Evolutionary conservation across 30 jellyfish, hydroid and myxozoan genomes (phyloP).

Genomic region (Cassiopea andromeda): DNA sequence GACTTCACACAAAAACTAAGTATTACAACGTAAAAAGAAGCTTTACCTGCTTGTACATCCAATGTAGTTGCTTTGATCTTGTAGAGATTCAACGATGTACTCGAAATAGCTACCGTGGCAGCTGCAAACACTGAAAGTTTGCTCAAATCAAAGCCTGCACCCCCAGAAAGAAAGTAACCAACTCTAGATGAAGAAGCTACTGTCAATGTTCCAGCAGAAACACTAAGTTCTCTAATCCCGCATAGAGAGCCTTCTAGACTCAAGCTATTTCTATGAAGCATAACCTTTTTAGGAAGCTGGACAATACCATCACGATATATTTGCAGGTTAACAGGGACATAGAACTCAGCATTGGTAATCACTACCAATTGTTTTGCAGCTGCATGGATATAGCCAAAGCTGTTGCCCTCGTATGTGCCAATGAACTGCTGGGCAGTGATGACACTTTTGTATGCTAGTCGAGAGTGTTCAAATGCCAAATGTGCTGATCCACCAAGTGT

Average conservation of each 20-base stretch:
- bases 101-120: conserved; percentile 23
- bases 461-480: conserved; percentile 50
- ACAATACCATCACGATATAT: conserved; percentile 46
- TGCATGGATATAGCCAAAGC: conserved; percentile 64
- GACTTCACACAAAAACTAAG: background rate
- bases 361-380: conserved; percentile 43
- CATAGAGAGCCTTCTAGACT: conserved; percentile 54
- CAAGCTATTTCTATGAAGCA: conserved; percentile 51
- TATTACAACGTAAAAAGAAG: background rate
- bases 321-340: conserved; percentile 67
- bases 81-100: conserved; percentile 11
- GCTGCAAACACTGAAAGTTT: conserved; percentile 41
- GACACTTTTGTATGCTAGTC: conserved; percentile 22
- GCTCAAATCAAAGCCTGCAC: conserved; percentile 24
- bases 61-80: conserved; percentile 18
- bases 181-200: conserved; percentile 27
- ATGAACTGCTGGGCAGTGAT: conserved; percentile 13
- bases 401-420: conserved; percentile 34
- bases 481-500: conserved; percentile 65
- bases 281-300: conserved; percentile 64
- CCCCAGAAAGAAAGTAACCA: conserved; percentile 23
- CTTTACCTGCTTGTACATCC: conserved; percentile 37
- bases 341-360: conserved; percentile 37
- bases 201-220: conserved; percentile 38
- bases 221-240: conserved; percentile 54